These are phyloP conservation scores for Pampus argenteus DNA, from an alignment of 2,797 vertebrate species.

Conservation along the genomic window DNA sequence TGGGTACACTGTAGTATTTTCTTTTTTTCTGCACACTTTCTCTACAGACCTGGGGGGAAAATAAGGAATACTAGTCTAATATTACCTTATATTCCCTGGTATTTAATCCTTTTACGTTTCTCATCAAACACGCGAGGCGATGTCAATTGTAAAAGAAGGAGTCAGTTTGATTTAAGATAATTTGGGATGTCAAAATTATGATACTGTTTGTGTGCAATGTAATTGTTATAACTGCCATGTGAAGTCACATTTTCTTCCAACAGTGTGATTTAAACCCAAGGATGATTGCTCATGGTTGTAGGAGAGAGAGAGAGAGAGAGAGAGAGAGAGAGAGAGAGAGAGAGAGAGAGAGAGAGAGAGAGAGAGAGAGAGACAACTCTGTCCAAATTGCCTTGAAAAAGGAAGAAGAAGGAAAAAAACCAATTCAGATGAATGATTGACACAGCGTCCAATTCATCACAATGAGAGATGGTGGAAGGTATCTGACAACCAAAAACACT, in stretches of 20 bases:
- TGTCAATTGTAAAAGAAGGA: conserved; percentile 28
- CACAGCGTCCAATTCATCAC: conserved; percentile 76
- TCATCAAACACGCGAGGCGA: conserved; percentile 27
- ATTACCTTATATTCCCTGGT: conserved; percentile 47
- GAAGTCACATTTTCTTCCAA: conserved; percentile 46
- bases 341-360: conserved; percentile 32
- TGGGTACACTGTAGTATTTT: conserved; percentile 46
- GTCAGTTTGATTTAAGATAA: conserved; percentile 49
- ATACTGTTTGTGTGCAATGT: conserved; percentile 33
- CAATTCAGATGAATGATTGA: conserved; percentile 81
- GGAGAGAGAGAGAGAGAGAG: conserved; percentile 25
- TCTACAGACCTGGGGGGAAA: conserved; percentile 38
- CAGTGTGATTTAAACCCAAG: conserved; percentile 61
- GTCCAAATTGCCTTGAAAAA: conserved; percentile 70
- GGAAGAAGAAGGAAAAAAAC: conserved; percentile 51
- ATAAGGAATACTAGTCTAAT: conserved; percentile 46
- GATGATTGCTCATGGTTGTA: conserved; percentile 66
- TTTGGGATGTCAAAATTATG: conserved; percentile 45
- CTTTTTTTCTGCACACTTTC: conserved; percentile 36
- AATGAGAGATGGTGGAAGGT: conserved; percentile 74
- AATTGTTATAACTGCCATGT: conserved; percentile 51
- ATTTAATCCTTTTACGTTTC: conserved; percentile 37
- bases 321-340: conserved; percentile 10
- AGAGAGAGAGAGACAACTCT: conserved; percentile 41
- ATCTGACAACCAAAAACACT: conserved; percentile 72